Conservation (phyloP, 2,888 invertebrate species). For the Ceriagrion tenellum region DNA sequence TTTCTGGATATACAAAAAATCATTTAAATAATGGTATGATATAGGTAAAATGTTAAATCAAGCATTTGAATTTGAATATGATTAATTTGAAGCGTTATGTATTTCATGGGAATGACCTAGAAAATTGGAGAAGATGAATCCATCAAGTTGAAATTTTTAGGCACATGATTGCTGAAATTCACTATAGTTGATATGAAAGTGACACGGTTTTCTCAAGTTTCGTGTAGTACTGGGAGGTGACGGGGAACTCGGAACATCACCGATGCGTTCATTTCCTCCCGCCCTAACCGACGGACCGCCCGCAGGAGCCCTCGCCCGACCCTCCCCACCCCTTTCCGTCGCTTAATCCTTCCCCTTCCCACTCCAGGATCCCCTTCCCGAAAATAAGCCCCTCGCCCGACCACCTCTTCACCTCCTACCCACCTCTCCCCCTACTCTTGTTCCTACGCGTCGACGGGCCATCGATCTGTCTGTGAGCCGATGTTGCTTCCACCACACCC, state of each 20-base stretch:
- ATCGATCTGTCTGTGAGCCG: conserved; percentile 64
- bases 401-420: background rate
- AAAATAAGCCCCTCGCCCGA: background rate
- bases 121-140: too few species aligned
- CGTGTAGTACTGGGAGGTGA: background rate
- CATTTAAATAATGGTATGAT: too few species aligned
- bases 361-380: background rate
- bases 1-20: too few species aligned
- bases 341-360: background rate
- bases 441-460: conserved; percentile 43
- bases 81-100: too few species aligned
- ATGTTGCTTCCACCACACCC: conserved; percentile 25
- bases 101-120: too few species aligned
- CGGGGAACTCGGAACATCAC: background rate
- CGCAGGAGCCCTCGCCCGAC: background rate
- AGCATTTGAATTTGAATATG: too few species aligned
- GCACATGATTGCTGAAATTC: background rate
- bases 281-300: background rate
- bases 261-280: background rate
- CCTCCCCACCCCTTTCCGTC: background rate
- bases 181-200: background rate
- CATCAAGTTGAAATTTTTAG: too few species aligned
- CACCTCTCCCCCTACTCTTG: background rate
- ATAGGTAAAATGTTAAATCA: too few species aligned
- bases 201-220: background rate